phyloP scores from a whole-genome alignment of 2,113 vertebrate species.

The Neoarius graeffei region DNA sequence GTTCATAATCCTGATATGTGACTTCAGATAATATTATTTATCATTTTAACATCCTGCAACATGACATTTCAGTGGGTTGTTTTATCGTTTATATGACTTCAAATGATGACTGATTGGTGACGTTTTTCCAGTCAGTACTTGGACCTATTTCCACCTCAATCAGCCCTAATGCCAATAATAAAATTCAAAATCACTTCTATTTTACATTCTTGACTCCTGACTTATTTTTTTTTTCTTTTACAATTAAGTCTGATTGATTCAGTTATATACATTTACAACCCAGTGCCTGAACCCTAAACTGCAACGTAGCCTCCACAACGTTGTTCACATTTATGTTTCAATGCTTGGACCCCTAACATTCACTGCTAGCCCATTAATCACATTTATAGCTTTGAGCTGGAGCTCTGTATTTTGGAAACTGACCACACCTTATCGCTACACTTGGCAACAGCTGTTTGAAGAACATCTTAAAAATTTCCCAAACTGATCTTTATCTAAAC shows the following conservation, averaged over 20 bases:
- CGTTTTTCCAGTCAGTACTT: neutral
- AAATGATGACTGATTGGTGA: neutral
- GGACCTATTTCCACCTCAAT: too few species aligned
- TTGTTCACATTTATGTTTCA: neutral
- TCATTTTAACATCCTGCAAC: neutral
- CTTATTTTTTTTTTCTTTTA: neutral
- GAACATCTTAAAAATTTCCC: neutral
- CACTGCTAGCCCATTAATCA: neutral
- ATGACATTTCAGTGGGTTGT: neutral
- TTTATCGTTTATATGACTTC: neutral
- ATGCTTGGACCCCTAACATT: neutral
- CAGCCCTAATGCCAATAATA: neutral
- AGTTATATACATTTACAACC: neutral
- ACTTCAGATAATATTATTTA: conserved; percentile 10
- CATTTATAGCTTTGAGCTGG: neutral
- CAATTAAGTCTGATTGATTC: neutral
- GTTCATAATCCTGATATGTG: neutral
- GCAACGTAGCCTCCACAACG: neutral
- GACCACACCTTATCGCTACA: neutral
- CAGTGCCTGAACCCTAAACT: neutral
- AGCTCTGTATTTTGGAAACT: neutral
- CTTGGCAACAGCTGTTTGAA: neutral
- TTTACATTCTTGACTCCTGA: neutral
- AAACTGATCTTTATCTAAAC: neutral
- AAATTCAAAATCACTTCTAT: neutral